Evolutionary conservation across 2,113 vertebrate species (phyloP).

Genomic region (Aegypius monachus): DNA sequence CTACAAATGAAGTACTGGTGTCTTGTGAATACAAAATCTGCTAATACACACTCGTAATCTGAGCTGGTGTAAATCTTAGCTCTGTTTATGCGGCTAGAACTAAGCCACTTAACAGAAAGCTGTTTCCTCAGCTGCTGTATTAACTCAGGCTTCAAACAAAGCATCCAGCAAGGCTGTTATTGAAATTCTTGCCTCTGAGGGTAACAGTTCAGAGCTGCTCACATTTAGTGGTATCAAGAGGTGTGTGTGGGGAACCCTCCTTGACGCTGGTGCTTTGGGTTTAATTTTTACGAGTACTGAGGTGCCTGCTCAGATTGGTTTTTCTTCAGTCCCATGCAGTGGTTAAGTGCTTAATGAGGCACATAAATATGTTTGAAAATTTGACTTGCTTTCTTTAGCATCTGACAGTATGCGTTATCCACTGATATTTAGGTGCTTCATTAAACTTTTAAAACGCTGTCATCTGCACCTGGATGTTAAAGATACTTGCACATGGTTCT

Average conservation of each 20-base stretch:
- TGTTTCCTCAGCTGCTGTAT: not conserved
- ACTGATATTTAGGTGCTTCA: not conserved
- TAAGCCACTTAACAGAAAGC: constrained; percentile 14
- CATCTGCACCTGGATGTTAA: not conserved
- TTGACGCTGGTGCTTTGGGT: not conserved
- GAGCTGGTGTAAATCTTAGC: not conserved
- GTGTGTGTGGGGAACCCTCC: not conserved
- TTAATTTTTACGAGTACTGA: not conserved
- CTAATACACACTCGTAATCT: not conserved
- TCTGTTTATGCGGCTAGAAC: not conserved
- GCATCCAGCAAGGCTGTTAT: not conserved
- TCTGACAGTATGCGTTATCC: not conserved
- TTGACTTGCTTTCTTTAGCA: not conserved
- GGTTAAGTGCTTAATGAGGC: not conserved
- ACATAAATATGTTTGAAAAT: not conserved
- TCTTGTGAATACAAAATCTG: not conserved
- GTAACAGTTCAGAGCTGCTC: not conserved
- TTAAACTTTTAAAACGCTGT: not conserved
- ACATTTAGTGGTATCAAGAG: not conserved
- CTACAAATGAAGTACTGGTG: not conserved
- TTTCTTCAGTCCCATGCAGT: not conserved
- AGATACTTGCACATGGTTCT: not conserved
- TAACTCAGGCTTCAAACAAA: not conserved
- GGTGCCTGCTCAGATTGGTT: not conserved
- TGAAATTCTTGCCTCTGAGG: not conserved